Evolutionary conservation across 1,140 invertebrate species (phyloP), one percentile per base, ranked within the genome.

Genomic region (Drosophila subpulchrella): DNA sequence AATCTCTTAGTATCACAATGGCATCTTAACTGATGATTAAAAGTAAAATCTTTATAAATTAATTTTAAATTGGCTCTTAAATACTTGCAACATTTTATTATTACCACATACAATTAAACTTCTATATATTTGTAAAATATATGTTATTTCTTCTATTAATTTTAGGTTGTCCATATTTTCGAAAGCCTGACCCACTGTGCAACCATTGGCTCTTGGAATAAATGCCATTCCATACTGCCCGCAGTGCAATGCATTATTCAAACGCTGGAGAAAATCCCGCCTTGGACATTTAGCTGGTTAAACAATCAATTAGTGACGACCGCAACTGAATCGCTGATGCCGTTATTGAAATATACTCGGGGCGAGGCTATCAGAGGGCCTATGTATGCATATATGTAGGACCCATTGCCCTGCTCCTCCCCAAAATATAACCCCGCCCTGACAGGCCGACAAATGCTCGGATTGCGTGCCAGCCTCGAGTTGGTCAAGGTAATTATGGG

Each of bases 241-340:
- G 66, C 39, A 56, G 61, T 54, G 57, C 55, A 46, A 77, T 85
- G 67, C 81, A 84, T 85, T 85, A 84, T 85, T 85, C 67, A 85
- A 70, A 50, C 42, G 30, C 27, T 41, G 39, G 63, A 68, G 56
- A 73, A 85, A 74, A 54, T 62, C 61, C 78, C 68, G 46, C 57
- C 82, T 61, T 44, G 30, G 47, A 56, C 51, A 65, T 86, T 88
- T 79, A 88, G 62, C 51, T 83, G 59, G 81, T 76, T 75, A 76
- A 83, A 79, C 67, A 86, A 88, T 89, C 83, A 86, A 86, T 86
- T 86, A 86, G 71, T 61, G 58, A 41, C 41, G 58, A 63, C 59
- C 61, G 66, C 53, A 83, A 65, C 47, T 88, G 76, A 73, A 80
- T 83, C 71, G 75, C 76, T 70, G 62, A 74, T 83, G 70, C 79